Percentiles rank a stretch among this genome's conserved stretches.
phyloP scores from a whole-genome alignment of 2,797 vertebrate species.

The Morelia viridis region DNA sequence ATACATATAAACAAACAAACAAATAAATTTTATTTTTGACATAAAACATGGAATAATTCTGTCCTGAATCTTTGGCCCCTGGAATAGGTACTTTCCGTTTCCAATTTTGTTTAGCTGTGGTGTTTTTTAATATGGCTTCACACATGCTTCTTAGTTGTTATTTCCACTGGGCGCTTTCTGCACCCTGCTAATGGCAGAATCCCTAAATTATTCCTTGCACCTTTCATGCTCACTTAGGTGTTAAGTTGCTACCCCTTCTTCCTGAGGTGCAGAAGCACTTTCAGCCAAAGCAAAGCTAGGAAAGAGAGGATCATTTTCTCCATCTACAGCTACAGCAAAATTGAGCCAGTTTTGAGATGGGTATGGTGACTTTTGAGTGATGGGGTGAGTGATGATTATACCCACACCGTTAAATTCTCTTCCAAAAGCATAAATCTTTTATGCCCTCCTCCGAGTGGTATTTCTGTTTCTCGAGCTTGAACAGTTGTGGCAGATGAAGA shows the following conservation, averaged over 20 bases:
- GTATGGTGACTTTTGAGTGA: constrained; percentile 8
- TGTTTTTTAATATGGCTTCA: neutral
- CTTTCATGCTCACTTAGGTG: neutral
- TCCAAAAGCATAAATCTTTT: constrained; percentile 5
- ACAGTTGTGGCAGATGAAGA: neutral
- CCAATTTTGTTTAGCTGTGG: neutral
- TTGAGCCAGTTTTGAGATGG: neutral
- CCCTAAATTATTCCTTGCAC: neutral
- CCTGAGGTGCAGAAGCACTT: neutral
- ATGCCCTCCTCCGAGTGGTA: constrained; percentile 9
- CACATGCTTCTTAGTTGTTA: neutral
- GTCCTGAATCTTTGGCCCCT: neutral
- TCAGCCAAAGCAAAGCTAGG: neutral
- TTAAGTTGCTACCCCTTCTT: neutral
- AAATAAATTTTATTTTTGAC: neutral
- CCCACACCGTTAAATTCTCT: neutral
- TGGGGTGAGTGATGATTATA: neutral
- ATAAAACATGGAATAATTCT: neutral
- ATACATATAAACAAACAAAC: neutral
- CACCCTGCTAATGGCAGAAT: neutral
- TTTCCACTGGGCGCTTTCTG: neutral
- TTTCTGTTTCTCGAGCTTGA: neutral
- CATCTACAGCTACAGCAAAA: constrained; percentile 21
- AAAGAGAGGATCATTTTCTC: constrained; percentile 1
- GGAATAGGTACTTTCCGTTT: neutral